Evolutionary conservation across 2,888 invertebrate species (phyloP).

Genomic region (Adela reaumurella): DNA sequence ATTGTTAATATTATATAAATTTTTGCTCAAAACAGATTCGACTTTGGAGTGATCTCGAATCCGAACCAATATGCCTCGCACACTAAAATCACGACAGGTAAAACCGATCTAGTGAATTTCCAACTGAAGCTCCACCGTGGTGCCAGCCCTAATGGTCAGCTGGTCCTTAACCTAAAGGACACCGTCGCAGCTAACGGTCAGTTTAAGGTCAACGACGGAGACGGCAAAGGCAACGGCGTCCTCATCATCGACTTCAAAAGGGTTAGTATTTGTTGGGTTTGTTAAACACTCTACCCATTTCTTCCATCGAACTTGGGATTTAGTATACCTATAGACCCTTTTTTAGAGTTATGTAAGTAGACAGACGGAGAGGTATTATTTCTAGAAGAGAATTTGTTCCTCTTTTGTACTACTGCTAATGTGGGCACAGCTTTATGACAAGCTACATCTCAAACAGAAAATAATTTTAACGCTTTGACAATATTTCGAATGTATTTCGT

Average conservation of each 20-base stretch:
- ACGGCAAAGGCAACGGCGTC: constrained; percentile 62
- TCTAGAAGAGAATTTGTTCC: no score
- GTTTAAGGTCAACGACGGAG: constrained; percentile 55
- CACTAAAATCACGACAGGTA: constrained; percentile 48
- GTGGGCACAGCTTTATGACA: no score
- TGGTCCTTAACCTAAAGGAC: constrained; percentile 61
- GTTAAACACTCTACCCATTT: neutral
- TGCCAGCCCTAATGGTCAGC: constrained; percentile 34
- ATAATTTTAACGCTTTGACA: no score
- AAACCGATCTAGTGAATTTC: constrained; percentile 49
- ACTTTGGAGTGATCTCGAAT: constrained; percentile 41
- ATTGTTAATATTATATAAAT: neutral
- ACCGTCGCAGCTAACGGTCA: constrained; percentile 61
- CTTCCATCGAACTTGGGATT: no score
- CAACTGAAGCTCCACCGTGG: constrained; percentile 44
- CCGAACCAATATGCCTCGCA: constrained; percentile 45
- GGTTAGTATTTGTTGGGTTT: constrained; percentile 25
- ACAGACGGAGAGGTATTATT: no score
- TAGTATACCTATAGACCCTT: no score
- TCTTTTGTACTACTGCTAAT: no score
- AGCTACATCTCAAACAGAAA: no score
- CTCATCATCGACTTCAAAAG: constrained; percentile 57
- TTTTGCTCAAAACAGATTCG: constrained; percentile 26
- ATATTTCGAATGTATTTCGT: no score
- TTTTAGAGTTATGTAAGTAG: no score